Conservation (phyloP, 2,797 vertebrate species). For the Anguilla anguilla region DNA sequence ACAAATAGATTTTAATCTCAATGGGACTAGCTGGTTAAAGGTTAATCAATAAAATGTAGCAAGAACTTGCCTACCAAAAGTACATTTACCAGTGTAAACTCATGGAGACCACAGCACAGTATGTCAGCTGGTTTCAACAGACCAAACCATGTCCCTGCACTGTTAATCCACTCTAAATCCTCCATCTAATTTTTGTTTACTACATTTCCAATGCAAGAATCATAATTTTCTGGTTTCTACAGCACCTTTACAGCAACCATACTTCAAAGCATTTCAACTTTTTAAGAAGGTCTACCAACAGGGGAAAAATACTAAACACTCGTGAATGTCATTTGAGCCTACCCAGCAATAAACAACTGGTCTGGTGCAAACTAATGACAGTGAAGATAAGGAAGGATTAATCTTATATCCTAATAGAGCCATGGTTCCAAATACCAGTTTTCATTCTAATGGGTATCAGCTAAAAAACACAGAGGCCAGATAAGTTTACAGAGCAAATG, state of each 20-base stretch:
- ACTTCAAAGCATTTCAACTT: neutral
- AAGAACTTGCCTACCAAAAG: slow-evolving; percentile 42
- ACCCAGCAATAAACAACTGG: neutral
- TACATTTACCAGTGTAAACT: slow-evolving; percentile 36
- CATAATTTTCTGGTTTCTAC: neutral
- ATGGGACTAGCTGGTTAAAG: neutral
- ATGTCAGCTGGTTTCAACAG: slow-evolving; percentile 23
- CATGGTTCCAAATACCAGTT: neutral
- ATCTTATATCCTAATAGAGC: neutral
- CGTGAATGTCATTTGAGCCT: neutral
- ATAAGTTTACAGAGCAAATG: slow-evolving; percentile 13
- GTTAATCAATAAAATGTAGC: slow-evolving; percentile 40
- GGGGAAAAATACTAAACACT: neutral
- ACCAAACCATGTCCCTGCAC: neutral
- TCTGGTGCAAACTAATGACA: neutral
- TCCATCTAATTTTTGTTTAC: neutral
- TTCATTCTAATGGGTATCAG: slow-evolving; percentile 1
- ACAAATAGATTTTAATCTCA: neutral
- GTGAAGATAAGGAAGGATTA: neutral
- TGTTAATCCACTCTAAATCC: neutral
- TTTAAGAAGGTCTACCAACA: neutral
- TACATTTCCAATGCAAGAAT: neutral
- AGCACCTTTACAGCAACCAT: neutral
- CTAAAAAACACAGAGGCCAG: slow-evolving; percentile 6
- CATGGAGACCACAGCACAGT: slow-evolving; percentile 20